phyloP scores from a whole-genome alignment of 2,797 vertebrate species.

The Orestias chungarensis region DNA sequence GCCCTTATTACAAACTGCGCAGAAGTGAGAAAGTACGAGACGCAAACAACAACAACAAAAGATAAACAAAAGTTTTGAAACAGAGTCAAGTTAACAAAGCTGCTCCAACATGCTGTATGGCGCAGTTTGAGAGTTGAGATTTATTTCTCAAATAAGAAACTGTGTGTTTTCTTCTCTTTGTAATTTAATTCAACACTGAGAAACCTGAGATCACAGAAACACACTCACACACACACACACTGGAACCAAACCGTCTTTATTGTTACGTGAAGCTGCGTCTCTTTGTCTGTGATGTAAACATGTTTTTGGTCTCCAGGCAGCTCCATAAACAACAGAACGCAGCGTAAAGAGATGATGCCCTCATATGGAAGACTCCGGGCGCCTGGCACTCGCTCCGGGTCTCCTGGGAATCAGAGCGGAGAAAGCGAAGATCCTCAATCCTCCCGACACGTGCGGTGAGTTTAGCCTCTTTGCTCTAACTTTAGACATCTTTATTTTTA shows the following conservation, averaged over 20 bases:
- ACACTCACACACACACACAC: not conserved
- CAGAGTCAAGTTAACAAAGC: not conserved
- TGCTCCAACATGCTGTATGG: too few relatives aligned
- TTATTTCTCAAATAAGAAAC: not conserved
- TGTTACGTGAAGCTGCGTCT: constrained; percentile 6
- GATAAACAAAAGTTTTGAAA: not conserved
- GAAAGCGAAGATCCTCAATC: not conserved
- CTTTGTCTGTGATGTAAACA: constrained; percentile 29
- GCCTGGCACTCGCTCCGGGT: not conserved
- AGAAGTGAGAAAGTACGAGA: not conserved
- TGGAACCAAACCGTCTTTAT: constrained; percentile 6
- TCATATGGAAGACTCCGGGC: constrained; percentile 4
- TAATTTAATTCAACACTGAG: constrained; percentile 57
- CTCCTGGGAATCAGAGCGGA: not conserved
- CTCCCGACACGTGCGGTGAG: not conserved
- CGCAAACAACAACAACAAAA: not conserved
- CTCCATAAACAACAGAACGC: constrained; percentile 25
- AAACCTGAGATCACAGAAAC: constrained; percentile 40
- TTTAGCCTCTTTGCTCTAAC: not conserved
- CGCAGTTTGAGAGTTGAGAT: too few relatives aligned
- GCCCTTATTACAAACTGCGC: not conserved
- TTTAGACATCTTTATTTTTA: not conserved
- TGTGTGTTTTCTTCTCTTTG: constrained; percentile 5
- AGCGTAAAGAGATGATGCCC: constrained; percentile 16
- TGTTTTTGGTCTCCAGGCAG: constrained; percentile 52